Percentiles rank a stretch among this genome's conserved stretches.
Evolutionary conservation across 2,888 invertebrate genomes (phyloP).

Genomic region (Sepiola atlantica): DNA sequence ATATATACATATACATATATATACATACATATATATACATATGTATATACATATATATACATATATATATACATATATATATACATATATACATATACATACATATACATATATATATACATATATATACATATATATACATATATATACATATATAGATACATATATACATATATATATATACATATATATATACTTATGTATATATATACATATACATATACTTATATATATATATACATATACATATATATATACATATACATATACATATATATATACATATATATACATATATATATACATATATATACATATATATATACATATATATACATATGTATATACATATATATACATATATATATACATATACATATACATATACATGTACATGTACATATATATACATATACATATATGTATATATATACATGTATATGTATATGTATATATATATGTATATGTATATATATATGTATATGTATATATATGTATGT

Average conservation of each 20-base stretch:
- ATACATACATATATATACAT: background rate
- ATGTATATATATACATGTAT: background rate
- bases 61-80: background rate
- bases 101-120: background rate
- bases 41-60: slow-evolving; percentile 13
- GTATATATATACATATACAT: background rate
- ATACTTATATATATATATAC: too few relatives aligned
- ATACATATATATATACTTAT: background rate
- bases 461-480: background rate
- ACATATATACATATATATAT: background rate
- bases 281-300: background rate
- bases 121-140: background rate
- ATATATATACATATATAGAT: background rate
- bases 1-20: background rate
- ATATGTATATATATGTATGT: background rate
- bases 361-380: background rate
- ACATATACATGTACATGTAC: background rate
- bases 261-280: background rate
- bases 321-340: too few relatives aligned
- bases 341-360: too few relatives aligned
- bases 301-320: background rate
- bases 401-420: background rate
- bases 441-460: slow-evolving; percentile 14
- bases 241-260: background rate
- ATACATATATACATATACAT: background rate